A percentile compares a stretch with the other conserved stretches of the same genome.
phyloP scores from a whole-genome alignment of 2,888 invertebrate genomes.

The Melanargia galathea region DNA sequence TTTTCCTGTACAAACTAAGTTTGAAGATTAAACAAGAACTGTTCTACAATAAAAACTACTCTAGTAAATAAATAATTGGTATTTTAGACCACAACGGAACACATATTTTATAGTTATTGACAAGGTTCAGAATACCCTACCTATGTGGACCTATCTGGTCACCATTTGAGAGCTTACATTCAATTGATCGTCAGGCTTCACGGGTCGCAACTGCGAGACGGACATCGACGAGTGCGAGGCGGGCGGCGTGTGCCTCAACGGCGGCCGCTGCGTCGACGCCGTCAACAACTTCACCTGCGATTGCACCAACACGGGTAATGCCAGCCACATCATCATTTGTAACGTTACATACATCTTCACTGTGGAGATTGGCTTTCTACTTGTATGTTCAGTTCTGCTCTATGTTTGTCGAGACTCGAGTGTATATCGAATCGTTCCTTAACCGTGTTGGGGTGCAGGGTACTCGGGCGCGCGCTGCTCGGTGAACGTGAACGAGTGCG shows the following conservation, averaged over 20 bases:
- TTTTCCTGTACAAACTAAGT: too few relatives aligned
- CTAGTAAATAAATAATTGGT: too few relatives aligned
- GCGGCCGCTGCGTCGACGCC: constrained; percentile 87
- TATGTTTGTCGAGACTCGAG: too few relatives aligned
- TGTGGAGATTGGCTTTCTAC: not conserved
- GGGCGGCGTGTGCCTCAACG: constrained; percentile 85
- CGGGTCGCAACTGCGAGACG: constrained; percentile 86
- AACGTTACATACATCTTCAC: not conserved
- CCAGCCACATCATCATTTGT: too few relatives aligned
- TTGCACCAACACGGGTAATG: constrained; percentile 85
- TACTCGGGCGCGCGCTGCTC: constrained; percentile 89
- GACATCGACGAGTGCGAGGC: constrained; percentile 89
- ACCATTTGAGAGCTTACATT: not conserved
- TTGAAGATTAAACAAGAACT: too few relatives aligned
- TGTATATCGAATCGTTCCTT: too few relatives aligned
- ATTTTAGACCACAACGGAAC: too few relatives aligned
- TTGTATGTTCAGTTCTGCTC: not conserved
- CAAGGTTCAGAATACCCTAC: not conserved
- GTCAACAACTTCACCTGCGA: constrained; percentile 89
- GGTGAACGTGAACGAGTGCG: constrained; percentile 90
- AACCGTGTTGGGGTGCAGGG: constrained; percentile 78
- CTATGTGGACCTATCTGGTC: not conserved
- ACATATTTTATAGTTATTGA: not conserved
- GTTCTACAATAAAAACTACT: too few relatives aligned
- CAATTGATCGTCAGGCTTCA: constrained; percentile 77